Evolutionary conservation across 2,113 vertebrate genomes (phyloP).

Genomic region (Oreochromis spilurus): DNA sequence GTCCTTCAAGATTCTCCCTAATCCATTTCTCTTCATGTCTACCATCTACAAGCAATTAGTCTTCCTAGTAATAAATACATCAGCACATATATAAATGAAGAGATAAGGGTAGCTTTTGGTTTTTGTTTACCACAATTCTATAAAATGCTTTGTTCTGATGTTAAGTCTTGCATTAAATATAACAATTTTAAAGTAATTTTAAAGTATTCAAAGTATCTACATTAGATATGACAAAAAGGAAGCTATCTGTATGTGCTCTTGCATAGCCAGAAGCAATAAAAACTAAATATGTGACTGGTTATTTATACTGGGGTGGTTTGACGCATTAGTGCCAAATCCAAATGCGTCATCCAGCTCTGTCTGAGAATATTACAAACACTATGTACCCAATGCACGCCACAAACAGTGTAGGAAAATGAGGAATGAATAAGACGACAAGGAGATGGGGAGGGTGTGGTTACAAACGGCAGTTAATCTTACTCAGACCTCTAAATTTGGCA

Average conservation of each 20-base stretch:
- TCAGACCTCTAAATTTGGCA: constrained; percentile 32
- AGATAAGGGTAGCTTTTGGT: background rate
- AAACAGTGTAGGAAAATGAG: background rate
- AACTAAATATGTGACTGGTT: constrained; percentile 27
- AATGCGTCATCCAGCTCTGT: constrained; percentile 37
- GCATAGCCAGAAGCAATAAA: constrained; percentile 15
- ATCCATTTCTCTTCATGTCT: background rate
- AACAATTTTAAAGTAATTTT: background rate
- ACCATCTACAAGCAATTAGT: background rate
- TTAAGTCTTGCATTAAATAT: background rate
- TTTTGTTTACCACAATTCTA: background rate
- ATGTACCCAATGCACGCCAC: background rate
- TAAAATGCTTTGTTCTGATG: background rate
- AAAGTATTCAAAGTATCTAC: background rate
- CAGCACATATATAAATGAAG: background rate
- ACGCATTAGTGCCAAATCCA: constrained; percentile 24
- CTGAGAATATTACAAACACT: constrained; percentile 41
- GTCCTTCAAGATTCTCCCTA: background rate
- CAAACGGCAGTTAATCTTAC: constrained; percentile 7
- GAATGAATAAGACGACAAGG: background rate
- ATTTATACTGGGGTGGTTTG: constrained; percentile 50
- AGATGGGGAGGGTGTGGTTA: background rate
- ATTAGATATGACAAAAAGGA: background rate
- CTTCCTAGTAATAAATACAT: background rate
- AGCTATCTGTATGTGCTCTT: background rate